Base-by-base conservation (phyloP, 2,797 vertebrate genomes). In the Mycteria americana region DNA sequence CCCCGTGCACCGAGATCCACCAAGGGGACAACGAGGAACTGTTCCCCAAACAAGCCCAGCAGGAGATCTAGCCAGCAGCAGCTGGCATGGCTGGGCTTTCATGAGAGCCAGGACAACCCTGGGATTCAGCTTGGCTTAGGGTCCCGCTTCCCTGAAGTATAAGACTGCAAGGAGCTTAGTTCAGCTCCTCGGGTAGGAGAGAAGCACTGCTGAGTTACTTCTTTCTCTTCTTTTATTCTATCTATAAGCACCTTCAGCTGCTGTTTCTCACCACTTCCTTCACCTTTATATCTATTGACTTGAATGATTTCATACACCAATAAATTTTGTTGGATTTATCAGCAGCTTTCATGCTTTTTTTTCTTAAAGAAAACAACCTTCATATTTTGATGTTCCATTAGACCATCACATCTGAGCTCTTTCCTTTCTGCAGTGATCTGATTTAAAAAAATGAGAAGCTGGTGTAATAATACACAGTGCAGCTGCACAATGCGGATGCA, bases 381-480 rank as follows among this genome's bases (percentile, higher is more conserved):
- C 53, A 5, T 85, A 69, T 89, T 94, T 76, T 91, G 50, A 9
- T 77, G 46, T 93, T 95, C 85, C 57, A 65, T 89, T 89, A 91
- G 72, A 92, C 53, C 50, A 46, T 41, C 1, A 0, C 30, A 64
- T 95, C 53, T 81, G 50, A 91, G 76, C 53, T 91, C 53, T 88
- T 93, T 54, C 28, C 18, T 63, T 87, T 84, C 76, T 89, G 62
- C 50, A 59, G 65, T 86, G 73, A 86, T 95, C 41, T 92, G 69
- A 93, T 93, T 88, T 86, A 33, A 90, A 67, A 91, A 85, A 94
- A 84, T 39, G 50, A 94, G 65, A 92, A 90, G 9, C 68, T 33
- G 46, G 33, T 83, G 37, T 81, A 93, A 95, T 92, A 94, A 91
- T 63, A 73, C 64, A 75, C 54, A 75, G 62, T 78, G 57, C 91